phyloP scores from a whole-genome alignment of 2,113 vertebrate species.

The Amia ocellicauda region DNA sequence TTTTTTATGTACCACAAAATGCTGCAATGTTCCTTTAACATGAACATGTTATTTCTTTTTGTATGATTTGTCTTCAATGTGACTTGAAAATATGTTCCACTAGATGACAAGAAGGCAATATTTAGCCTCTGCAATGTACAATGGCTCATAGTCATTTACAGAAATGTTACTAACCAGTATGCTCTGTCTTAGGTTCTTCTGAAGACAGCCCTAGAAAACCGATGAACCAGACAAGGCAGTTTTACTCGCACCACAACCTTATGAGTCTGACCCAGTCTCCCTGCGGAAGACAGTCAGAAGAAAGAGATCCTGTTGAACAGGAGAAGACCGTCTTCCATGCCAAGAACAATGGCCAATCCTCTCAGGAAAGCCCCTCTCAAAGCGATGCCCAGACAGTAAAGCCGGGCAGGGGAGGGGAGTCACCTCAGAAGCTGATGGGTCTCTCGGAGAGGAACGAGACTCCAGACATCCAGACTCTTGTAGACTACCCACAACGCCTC shows the following conservation, averaged over 20 bases:
- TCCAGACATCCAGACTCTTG: background rate
- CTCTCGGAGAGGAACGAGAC: slow-evolving; percentile 14
- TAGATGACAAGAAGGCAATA: too few species aligned
- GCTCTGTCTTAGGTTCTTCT: slow-evolving; percentile 36
- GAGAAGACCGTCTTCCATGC: background rate
- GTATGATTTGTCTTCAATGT: too few species aligned
- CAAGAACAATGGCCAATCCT: too few species aligned
- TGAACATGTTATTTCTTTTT: too few species aligned
- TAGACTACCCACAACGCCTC: background rate
- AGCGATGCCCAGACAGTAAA: slow-evolving; percentile 27
- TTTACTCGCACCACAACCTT: slow-evolving; percentile 72
- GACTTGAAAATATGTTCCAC: too few species aligned
- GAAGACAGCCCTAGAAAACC: slow-evolving; percentile 51
- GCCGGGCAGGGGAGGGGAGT: slow-evolving; percentile 27
- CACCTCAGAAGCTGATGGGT: too few species aligned
- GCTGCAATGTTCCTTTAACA: too few species aligned
- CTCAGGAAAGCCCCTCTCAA: too few species aligned
- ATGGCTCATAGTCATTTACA: too few species aligned
- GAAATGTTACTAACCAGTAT: background rate
- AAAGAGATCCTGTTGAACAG: background rate
- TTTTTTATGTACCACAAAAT: too few species aligned
- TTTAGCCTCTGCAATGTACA: too few species aligned
- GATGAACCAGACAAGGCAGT: slow-evolving; percentile 63
- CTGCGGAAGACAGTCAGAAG: background rate
- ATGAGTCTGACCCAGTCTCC: slow-evolving; percentile 53